Evolutionary conservation across 1,140 invertebrate genomes (phyloP), one percentile per base, ranked within the genome.

Genomic region (Drosophila orena): DNA sequence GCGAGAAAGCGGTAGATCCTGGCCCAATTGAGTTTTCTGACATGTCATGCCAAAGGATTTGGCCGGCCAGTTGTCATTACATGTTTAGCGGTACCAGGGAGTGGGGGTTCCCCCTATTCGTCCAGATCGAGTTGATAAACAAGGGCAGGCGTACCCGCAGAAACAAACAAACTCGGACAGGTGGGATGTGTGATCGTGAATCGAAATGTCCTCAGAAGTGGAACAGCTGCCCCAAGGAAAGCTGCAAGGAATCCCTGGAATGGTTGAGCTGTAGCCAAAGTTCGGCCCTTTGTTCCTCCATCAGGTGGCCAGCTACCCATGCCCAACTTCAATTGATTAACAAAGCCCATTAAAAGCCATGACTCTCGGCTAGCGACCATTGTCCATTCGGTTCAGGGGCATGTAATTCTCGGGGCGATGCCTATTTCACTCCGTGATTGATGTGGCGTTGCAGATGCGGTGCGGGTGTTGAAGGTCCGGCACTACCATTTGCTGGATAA

Each of bases 321-420:
- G 30, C 27, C 61, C 65, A 59, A 38, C 42, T 40, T 47, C 64
- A 68, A 68, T 81, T 77, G 66, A 88, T 88, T 88, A 88, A 73
- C 81, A 83, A 72, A 83, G 71, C 60, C 73, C 77, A 86, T 90
- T 90, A 90, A 90, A 90, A 83, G 56, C 50, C 79, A 78, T 89
- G 84, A 89, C 84, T 89, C 56, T 77, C 65, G 72, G 50, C 72
- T 66, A 12, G 59, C 20, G 61, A 58, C 52, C 73, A 62, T 89
- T 89, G 76, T 89, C 71, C 50, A 43, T 22, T 17, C 38, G 34
- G 34, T 58, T 38, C 53, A 49, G 68, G 38, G 49, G 53, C 27
- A 61, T 46, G 38, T 38, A 60, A 46, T 54, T 62, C 52, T 53
- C 40, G 15, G 72, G 79, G 47, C 38, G 55, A 55, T 52, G 75